Evolutionary conservation across 2,113 vertebrate genomes (phyloP).

Genomic region (Chionomys nivalis): DNA sequence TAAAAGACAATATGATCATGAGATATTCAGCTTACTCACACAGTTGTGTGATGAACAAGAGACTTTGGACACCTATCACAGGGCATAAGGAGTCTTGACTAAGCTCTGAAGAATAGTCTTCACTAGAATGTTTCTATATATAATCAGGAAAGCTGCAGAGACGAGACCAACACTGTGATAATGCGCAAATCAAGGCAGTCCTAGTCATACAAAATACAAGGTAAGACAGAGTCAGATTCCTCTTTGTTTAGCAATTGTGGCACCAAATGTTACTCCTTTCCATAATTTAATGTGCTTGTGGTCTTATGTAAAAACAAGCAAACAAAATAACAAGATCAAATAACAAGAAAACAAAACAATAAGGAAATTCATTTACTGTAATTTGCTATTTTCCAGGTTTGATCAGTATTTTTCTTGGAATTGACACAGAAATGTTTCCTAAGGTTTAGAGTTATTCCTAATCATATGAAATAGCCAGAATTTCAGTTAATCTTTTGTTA

Average conservation of each 20-base stretch:
- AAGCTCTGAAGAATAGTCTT: neutral
- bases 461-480: neutral
- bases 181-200: neutral
- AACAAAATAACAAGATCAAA: neutral
- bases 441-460: neutral
- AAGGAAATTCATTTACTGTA: neutral
- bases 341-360: neutral
- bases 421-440: neutral
- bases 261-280: neutral
- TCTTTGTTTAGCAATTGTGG: neutral
- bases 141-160: neutral
- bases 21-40: neutral
- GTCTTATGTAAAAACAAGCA: neutral
- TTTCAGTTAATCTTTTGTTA: neutral
- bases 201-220: neutral
- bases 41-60: neutral
- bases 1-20: neutral
- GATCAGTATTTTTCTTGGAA: neutral
- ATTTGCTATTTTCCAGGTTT: neutral
- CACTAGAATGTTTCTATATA: accelerated
- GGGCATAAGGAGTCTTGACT: neutral
- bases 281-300: neutral
- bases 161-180: neutral
- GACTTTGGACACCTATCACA: neutral
- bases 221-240: neutral